These are phyloP conservation scores for Branchipolynoe longqiensis DNA, from an alignment of 2,888 invertebrate species.

Conservation along the genomic window DNA sequence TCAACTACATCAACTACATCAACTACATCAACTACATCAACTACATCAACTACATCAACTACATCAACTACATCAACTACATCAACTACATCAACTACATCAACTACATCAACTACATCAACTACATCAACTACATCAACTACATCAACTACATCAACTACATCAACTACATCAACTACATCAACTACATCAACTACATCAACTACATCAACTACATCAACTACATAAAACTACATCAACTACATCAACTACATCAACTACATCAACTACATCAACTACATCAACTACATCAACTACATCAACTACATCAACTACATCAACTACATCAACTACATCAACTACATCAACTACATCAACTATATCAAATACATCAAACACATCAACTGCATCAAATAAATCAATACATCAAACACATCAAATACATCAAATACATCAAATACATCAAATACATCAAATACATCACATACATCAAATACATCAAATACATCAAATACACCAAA, in stretches of 20 bases:
- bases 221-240: not conserved
- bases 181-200: not conserved
- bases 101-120: not conserved
- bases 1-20: not conserved
- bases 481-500: no score
- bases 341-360: not conserved
- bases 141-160: not conserved
- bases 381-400: no score
- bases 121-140: not conserved
- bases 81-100: not conserved
- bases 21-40: not conserved
- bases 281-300: slow-evolving; percentile 1
- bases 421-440: no score
- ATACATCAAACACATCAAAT: no score
- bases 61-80: slow-evolving; percentile 1
- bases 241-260: not conserved
- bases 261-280: not conserved
- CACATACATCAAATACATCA: no score
- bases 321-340: not conserved
- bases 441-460: no score
- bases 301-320: not conserved
- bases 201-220: not conserved
- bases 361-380: no score
- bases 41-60: not conserved
- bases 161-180: slow-evolving; percentile 1